Evolutionary conservation across 2,888 invertebrate genomes (phyloP).

Genomic region (Acanthosepion pharaonis): DNA sequence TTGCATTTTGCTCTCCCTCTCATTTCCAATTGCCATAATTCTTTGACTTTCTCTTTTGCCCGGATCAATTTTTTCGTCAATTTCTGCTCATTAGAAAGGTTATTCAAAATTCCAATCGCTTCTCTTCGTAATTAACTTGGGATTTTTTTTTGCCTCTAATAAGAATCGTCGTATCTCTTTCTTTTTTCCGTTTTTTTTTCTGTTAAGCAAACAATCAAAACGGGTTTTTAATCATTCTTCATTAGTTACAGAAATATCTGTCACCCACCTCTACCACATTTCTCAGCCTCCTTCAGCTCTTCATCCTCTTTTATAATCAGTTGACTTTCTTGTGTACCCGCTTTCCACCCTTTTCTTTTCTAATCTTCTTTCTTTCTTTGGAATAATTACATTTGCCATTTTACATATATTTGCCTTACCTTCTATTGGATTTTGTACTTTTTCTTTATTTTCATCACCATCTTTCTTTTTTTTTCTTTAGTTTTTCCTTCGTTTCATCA

Average conservation of each 20-base stretch:
- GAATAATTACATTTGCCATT: not conserved
- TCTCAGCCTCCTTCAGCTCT: not conserved
- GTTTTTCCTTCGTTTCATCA: too few relatives aligned
- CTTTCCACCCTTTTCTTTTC: not conserved
- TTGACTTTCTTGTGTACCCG: not conserved
- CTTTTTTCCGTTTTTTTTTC: not conserved
- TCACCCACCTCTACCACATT: not conserved
- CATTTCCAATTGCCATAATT: not conserved
- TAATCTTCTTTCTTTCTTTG: not conserved
- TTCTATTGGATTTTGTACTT: not conserved
- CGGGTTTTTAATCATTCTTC: conserved; percentile 33
- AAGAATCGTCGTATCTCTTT: not conserved
- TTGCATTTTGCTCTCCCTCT: not conserved
- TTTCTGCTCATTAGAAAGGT: conserved; percentile 23
- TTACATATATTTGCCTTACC: not conserved
- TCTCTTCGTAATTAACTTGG: conserved; percentile 1
- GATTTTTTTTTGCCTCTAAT: not conserved
- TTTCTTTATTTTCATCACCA: not conserved
- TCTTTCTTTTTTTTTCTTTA: not conserved
- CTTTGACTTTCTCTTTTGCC: not conserved
- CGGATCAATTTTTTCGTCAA: conserved; percentile 11
- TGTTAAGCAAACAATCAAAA: conserved; percentile 3
- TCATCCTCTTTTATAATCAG: not conserved
- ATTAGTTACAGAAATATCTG: conserved; percentile 8
- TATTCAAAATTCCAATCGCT: conserved; percentile 17